These are phyloP conservation scores for Odocoileus virginianus DNA, from an alignment of 2,113 vertebrate species.

Conservation along the genomic window DNA sequence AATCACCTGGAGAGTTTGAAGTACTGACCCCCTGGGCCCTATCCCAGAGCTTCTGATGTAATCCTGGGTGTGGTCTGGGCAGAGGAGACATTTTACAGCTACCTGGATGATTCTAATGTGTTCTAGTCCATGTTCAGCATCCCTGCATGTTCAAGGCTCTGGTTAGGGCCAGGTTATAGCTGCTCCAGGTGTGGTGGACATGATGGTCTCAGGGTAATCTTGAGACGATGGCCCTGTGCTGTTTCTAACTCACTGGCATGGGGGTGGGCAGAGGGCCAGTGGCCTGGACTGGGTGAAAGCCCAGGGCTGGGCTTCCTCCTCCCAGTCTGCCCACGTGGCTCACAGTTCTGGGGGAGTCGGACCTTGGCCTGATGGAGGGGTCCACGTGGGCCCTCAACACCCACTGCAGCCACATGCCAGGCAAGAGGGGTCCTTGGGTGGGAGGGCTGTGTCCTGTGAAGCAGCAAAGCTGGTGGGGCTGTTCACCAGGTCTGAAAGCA, in stretches of 20 bases:
- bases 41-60: not conserved
- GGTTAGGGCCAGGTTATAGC: not conserved
- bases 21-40: not conserved
- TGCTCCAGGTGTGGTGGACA: not conserved
- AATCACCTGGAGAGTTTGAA: not conserved
- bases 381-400: rapidly evolving
- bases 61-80: not conserved
- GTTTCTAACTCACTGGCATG: not conserved
- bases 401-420: rapidly evolving
- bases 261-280: not conserved
- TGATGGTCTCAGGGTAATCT: not conserved
- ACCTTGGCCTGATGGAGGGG: not conserved
- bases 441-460: not conserved
- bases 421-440: not conserved
- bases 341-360: rapidly evolving
- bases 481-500: not conserved
- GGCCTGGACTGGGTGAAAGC: not conserved
- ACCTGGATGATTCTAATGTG: not conserved
- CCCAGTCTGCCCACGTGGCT: not conserved
- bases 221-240: not conserved
- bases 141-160: not conserved
- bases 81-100: not conserved
- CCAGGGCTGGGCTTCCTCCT: not conserved
- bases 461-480: not conserved
- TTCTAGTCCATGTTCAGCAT: not conserved